phyloP scores from a whole-genome alignment of 2,797 vertebrate genomes.

The Enteromius anoplus region DNA sequence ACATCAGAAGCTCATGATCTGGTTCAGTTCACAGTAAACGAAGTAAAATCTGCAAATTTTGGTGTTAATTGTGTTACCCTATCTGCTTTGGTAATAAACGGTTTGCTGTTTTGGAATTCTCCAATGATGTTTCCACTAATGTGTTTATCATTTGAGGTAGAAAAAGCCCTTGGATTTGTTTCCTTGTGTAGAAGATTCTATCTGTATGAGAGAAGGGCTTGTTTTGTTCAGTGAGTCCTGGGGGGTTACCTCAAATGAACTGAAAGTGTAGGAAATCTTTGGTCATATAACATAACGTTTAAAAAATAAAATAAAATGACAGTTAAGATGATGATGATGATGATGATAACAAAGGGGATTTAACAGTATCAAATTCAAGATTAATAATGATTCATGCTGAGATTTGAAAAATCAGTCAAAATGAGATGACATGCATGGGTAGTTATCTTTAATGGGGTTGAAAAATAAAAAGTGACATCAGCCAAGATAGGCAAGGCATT shows the following conservation, averaged over 20 bases:
- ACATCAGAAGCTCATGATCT: too few relatives aligned
- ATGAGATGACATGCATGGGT: neutral
- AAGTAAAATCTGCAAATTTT: neutral
- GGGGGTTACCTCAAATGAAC: constrained; percentile 22
- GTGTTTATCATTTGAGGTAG: constrained; percentile 18
- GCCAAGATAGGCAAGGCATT: neutral
- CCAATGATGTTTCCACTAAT: neutral
- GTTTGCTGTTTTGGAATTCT: constrained; percentile 5
- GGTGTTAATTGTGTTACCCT: too few relatives aligned
- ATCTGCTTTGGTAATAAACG: neutral
- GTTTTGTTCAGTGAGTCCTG: neutral
- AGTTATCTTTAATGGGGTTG: neutral
- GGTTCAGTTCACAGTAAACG: neutral
- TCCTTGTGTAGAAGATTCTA: constrained; percentile 11
- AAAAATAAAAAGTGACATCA: neutral
- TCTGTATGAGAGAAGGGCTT: neutral
- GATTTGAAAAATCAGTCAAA: neutral
- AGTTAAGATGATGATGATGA: neutral
- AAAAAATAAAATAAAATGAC: neutral
- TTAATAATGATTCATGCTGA: neutral
- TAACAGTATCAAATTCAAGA: neutral
- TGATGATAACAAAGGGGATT: neutral
- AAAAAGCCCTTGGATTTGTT: constrained; percentile 10
- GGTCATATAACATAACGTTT: constrained; percentile 35
- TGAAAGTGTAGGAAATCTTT: constrained; percentile 30